phyloP scores from a whole-genome alignment of 2,888 invertebrate genomes.

The Ormia ochracea region DNA sequence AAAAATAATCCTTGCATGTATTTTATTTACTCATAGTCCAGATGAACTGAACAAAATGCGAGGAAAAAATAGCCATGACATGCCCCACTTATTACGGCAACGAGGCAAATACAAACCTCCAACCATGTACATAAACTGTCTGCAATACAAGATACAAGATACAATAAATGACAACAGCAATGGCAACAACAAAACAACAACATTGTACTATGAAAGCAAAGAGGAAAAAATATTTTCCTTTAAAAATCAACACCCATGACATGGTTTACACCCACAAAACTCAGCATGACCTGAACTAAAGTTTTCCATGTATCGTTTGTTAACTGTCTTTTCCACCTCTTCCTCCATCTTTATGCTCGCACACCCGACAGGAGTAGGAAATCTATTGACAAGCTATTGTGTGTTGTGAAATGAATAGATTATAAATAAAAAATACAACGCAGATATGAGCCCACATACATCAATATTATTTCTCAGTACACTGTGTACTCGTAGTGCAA shows the following conservation, averaged over 20 bases:
- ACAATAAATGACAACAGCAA: slow-evolving; percentile 21
- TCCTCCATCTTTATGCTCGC: neutral
- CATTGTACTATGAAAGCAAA: slow-evolving; percentile 1
- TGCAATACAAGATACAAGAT: neutral
- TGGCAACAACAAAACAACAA: slow-evolving; percentile 8
- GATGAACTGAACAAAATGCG: neutral
- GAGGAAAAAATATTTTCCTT: neutral
- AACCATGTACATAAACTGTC: neutral
- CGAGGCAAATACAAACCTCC: neutral
- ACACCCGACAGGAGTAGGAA: neutral
- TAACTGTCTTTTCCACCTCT: neutral
- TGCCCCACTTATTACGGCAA: slow-evolving; percentile 50
- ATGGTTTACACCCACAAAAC: slow-evolving; percentile 54
- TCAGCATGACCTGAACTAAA: slow-evolving; percentile 45
- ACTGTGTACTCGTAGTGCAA: neutral
- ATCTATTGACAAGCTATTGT: slow-evolving; percentile 20
- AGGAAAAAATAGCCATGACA: slow-evolving; percentile 26
- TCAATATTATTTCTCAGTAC: neutral
- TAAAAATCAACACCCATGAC: slow-evolving; percentile 55
- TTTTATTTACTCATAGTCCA: slow-evolving; percentile 14
- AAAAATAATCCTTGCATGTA: slow-evolving; percentile 4
- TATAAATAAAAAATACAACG: slow-evolving; percentile 41
- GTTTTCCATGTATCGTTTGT: slow-evolving; percentile 20
- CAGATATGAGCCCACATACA: neutral
- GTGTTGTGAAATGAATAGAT: slow-evolving; percentile 32